Evolutionary conservation across 92 coral and sea anemone genomes (phyloP).

Genomic region (Zoanthus solanderi): DNA sequence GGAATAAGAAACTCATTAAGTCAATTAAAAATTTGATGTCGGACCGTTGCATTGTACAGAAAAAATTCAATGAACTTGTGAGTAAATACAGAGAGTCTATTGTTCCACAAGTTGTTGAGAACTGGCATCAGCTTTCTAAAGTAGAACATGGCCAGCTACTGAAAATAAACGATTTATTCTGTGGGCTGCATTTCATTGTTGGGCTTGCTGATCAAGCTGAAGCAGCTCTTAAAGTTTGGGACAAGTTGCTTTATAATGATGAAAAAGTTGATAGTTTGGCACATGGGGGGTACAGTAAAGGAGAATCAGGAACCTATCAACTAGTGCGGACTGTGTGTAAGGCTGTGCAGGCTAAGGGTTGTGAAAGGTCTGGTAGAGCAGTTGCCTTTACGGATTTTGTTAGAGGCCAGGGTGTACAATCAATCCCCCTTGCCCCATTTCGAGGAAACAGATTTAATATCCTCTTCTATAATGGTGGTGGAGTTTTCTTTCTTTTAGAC

Average conservation of each 20-base stretch:
- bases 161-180: conserved; percentile 29
- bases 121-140: conserved; percentile 18
- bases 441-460: conserved; percentile 21
- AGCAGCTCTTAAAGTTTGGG: background rate
- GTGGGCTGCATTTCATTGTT: background rate
- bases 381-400: conserved; percentile 25
- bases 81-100: conserved; percentile 20
- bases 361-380: conserved; percentile 35
- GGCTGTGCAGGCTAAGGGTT: conserved; percentile 37
- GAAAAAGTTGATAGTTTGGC: conserved; percentile 16
- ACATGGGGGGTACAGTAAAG: conserved; percentile 31
- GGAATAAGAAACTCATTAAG: background rate
- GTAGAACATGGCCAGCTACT: background rate
- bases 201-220: background rate
- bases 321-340: conserved; percentile 27
- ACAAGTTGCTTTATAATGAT: conserved; percentile 26
- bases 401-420: conserved; percentile 30
- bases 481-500: conserved; percentile 30
- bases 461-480: conserved; percentile 40
- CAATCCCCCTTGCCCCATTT: conserved; percentile 49
- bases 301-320: conserved; percentile 43
- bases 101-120: conserved; percentile 25
- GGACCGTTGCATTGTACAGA: background rate
- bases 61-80: conserved; percentile 8
- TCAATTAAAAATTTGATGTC: conserved; percentile 22